Conservation (phyloP, 1,140 invertebrate genomes). For the Calycopis cecrops region DNA sequence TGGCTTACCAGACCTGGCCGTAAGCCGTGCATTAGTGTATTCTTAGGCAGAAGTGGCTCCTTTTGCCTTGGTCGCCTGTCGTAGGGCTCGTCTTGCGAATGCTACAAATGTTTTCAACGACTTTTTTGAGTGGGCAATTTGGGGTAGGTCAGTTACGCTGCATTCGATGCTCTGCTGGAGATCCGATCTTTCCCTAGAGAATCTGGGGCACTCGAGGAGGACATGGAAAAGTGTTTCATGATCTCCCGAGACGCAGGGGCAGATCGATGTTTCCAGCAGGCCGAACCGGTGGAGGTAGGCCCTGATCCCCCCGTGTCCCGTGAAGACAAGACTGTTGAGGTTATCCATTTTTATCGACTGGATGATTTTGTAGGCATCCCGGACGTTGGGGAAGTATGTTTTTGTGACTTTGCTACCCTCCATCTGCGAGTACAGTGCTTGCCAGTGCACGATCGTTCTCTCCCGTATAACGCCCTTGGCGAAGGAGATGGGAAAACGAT, state of each 20-base stretch:
- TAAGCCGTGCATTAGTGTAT: no score
- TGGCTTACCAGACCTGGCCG: no score
- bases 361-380: not conserved
- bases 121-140: no score
- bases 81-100: no score
- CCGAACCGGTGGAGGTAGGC: conserved; percentile 30
- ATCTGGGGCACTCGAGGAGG: conserved; percentile 20
- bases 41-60: no score
- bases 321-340: conserved; percentile 12
- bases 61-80: no score
- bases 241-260: conserved; percentile 17
- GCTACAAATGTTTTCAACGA: no score
- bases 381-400: not conserved
- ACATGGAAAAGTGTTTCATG: conserved; percentile 20
- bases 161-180: not conserved
- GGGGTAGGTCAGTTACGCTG: not conserved
- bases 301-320: conserved; percentile 26
- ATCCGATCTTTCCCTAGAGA: not conserved
- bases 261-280: conserved; percentile 15
- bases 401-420: not conserved
- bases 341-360: not conserved
- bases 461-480: conserved; percentile 25
- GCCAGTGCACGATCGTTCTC: conserved; percentile 24
- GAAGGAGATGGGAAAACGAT: conserved; percentile 24
- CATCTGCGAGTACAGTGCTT: conserved; percentile 17